Evolutionary conservation across 2,797 vertebrate species (phyloP).

Genomic region (Halcyon leucocephala): DNA sequence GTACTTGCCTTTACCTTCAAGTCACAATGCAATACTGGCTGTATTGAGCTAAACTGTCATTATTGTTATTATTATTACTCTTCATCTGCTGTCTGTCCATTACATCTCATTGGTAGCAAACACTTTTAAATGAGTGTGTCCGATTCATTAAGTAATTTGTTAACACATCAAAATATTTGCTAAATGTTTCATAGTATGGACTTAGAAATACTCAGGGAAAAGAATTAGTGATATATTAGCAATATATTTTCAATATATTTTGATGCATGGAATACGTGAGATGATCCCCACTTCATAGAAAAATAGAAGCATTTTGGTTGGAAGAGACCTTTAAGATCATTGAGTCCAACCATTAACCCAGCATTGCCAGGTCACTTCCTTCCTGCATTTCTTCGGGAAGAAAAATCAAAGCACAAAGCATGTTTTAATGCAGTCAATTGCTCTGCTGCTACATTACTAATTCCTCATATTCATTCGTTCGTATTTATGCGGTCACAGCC

Average conservation of each 20-base stretch:
- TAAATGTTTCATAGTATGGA: background rate
- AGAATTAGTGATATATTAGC: background rate
- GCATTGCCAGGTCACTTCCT: background rate
- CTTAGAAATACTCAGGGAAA: background rate
- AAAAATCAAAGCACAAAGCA: background rate
- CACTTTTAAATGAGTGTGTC: background rate
- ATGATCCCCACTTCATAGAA: background rate
- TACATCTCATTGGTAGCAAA: background rate
- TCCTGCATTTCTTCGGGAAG: background rate
- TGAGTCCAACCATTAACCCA: background rate
- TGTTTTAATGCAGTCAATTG: background rate
- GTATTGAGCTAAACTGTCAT: background rate
- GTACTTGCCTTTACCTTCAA: background rate
- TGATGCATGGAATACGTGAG: background rate
- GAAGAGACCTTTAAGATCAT: background rate
- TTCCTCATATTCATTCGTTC: background rate
- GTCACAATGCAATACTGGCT: background rate
- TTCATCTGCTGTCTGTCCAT: background rate
- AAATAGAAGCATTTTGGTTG: background rate
- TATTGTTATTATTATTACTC: background rate
- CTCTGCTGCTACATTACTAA: background rate
- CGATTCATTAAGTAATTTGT: background rate
- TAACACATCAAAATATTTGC: background rate
- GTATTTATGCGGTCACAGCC: background rate
- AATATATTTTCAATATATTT: background rate